Evolutionary conservation across 2,113 vertebrate genomes (phyloP), one percentile per base, ranked within the genome.

Genomic region (Toxotes jaculatrix): DNA sequence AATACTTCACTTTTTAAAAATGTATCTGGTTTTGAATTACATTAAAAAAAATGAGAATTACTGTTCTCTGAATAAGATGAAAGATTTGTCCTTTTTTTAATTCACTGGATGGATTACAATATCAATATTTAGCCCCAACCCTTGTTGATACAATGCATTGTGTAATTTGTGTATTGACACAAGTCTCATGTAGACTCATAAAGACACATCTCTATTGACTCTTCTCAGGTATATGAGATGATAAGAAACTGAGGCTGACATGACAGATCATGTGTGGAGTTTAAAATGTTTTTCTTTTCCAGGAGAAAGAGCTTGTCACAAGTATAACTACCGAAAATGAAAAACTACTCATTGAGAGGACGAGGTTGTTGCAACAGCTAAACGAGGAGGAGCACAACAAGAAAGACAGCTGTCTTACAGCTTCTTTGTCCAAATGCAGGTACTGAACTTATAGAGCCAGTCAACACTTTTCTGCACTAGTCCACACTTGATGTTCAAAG

Each of bases 321-420:
- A 82, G 57, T 34, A 80, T 92, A 16, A 87, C 65, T 27, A 23
- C 43, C 21, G 89, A 89, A 80, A 94, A 92, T 68, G 87, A 88
- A 12, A 90, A 91, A 43, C 87, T 93, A 2, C 87, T 91, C 17
- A 19, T 27, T 53, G 92, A 91, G 59, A 91, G 82, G 81, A 83
- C 83, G 40, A 51, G 45, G 12, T 47, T 93, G 3, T 75, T 91
- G 8, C 43, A 87, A 14, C 73, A 88, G 62, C 73, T 94, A 1
- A 86, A 63, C 12, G 79, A 92, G 11, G 91, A 89, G 45, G 79
- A 91, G 73, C 74, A 82, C 61, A 69, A 31, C 57, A 84, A 79
- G 42, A 71, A 87, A 45, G 73, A 87, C 63, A 83, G 60, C 42
- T 10, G 77, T 45, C 40, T 79, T 5, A 66, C 71, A 40, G 85